Percentiles rank a stretch among this genome's conserved stretches.
These are phyloP conservation scores for Pluvianellus socialis DNA, from an alignment of 2,113 vertebrate species.

Conservation along the genomic window DNA sequence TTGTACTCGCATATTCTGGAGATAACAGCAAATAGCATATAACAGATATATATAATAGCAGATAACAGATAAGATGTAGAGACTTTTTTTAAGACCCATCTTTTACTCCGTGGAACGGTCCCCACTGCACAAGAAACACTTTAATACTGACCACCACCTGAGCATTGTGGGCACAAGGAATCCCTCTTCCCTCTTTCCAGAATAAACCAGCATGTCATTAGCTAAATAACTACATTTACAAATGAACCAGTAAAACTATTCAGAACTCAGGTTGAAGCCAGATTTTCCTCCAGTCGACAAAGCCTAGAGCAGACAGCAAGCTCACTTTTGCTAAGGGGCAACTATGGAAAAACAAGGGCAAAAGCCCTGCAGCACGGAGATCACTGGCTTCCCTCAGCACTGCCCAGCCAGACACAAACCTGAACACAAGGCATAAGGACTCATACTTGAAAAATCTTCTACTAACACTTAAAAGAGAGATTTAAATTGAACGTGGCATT, in stretches of 20 bases:
- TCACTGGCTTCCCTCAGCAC: neutral
- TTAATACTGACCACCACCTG: neutral
- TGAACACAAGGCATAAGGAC: neutral
- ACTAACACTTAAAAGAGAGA: neutral
- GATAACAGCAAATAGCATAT: neutral
- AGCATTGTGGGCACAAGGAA: neutral
- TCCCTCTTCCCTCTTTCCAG: neutral
- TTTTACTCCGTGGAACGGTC: neutral
- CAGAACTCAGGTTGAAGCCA: neutral
- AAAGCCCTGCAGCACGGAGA: neutral
- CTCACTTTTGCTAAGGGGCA: neutral
- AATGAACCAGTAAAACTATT: neutral
- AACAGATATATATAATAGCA: neutral
- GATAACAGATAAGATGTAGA: neutral
- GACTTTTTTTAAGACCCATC: neutral
- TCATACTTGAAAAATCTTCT: neutral
- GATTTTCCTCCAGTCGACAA: neutral
- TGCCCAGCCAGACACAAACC: neutral
- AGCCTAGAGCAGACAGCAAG: neutral
- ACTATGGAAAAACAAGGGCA: neutral
- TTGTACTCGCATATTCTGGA: neutral
- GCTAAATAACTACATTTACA: neutral
- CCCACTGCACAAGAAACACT: neutral
- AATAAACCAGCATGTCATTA: neutral
- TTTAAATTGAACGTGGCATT: neutral